Evolutionary conservation across 2,888 invertebrate genomes (phyloP).

Genomic region (Itoplectis maculator): DNA sequence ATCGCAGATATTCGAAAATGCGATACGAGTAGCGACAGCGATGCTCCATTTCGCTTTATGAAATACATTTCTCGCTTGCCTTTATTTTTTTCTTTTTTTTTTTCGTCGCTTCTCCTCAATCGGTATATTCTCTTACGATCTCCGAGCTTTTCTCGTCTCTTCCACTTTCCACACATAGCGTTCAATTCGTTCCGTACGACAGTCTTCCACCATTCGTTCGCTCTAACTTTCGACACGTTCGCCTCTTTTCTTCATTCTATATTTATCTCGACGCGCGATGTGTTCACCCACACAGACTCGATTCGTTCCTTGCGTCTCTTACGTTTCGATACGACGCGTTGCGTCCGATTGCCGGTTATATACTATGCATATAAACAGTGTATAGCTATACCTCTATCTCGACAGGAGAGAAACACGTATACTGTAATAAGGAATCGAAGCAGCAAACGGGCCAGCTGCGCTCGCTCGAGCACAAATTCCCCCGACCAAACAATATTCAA

Average conservation of each 20-base stretch:
- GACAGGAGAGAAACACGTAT: conserved; percentile 11
- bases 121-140: conserved; percentile 20
- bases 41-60: conserved; percentile 66
- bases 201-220: conserved; percentile 30
- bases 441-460: conserved; percentile 73
- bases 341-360: conserved; percentile 58
- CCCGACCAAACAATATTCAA: conserved; percentile 80
- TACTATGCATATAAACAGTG: conserved; percentile 35
- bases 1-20: conserved; percentile 23
- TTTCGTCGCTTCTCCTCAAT: conserved; percentile 29
- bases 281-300: not conserved
- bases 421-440: conserved; percentile 67
- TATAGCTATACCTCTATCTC: conserved; percentile 29
- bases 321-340: conserved; percentile 30
- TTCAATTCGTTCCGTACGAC: conserved; percentile 43
- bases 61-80: conserved; percentile 73
- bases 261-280: conserved; percentile 52
- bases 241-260: conserved; percentile 57
- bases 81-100: conserved; percentile 45
- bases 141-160: conserved; percentile 17
- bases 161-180: conserved; percentile 12
- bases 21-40: conserved; percentile 30
- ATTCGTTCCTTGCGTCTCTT: conserved; percentile 34
- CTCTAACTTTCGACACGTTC: conserved; percentile 48
- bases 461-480: conserved; percentile 76